These are phyloP conservation scores for Turritopsis rubra DNA, from an alignment of 30 jellyfish, hydroid and myxozoan species.

Conservation along the genomic window DNA sequence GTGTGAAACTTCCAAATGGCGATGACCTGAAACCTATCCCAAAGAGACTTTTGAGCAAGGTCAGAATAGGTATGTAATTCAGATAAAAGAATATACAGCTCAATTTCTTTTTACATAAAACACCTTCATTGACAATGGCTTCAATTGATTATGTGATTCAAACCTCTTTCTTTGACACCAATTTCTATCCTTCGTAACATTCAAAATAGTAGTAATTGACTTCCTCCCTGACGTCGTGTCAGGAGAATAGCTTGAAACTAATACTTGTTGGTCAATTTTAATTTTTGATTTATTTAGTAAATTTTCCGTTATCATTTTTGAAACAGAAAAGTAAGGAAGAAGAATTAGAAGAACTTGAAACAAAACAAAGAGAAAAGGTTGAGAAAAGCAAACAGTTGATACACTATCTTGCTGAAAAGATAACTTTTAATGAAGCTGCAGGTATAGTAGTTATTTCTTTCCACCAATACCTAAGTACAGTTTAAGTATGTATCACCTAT, in stretches of 20 bases:
- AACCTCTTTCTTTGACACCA: not conserved
- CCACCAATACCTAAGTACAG: too few relatives aligned
- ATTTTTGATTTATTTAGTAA: not conserved
- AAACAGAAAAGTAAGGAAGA: not conserved
- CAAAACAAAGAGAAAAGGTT: not conserved
- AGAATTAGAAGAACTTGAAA: not conserved
- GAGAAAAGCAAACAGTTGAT: conserved; percentile 16
- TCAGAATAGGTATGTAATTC: conserved; percentile 27
- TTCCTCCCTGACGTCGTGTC: too few relatives aligned
- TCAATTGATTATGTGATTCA: too few relatives aligned
- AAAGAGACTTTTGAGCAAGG: conserved; percentile 31
- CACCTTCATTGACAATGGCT: too few relatives aligned
- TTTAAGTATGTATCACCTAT: too few relatives aligned
- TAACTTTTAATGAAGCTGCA: conserved; percentile 18
- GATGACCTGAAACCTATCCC: conserved; percentile 67
- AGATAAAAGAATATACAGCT: too few relatives aligned
- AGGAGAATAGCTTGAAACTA: not conserved
- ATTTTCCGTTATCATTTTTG: conserved; percentile 17
- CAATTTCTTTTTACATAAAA: too few relatives aligned
- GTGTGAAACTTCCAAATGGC: conserved; percentile 93
- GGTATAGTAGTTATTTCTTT: not conserved
- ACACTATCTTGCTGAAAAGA: not conserved
- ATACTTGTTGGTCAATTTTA: not conserved
- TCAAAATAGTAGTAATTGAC: too few relatives aligned
- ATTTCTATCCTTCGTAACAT: not conserved